Conservation (phyloP, 2,888 invertebrate genomes). For the Sthenelais limicola region DNA sequence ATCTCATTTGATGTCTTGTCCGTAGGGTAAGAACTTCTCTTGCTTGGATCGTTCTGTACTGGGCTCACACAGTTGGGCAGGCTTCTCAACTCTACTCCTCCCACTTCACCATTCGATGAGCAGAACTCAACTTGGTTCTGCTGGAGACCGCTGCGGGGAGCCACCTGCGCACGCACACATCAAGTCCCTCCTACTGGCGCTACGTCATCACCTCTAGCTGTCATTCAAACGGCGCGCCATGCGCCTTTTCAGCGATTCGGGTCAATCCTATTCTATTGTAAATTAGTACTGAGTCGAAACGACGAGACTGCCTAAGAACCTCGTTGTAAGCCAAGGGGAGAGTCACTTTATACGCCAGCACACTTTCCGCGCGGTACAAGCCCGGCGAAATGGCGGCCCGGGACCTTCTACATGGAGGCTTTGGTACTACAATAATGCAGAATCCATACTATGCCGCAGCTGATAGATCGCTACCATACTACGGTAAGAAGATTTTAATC, state of each 20-base stretch:
- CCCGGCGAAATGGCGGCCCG: constrained; percentile 32
- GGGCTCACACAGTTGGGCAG: too few species aligned
- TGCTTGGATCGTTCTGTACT: too few species aligned
- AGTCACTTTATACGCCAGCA: constrained; percentile 24
- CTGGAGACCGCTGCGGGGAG: constrained; percentile 30
- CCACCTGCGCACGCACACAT: constrained; percentile 31
- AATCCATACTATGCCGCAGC: constrained; percentile 39
- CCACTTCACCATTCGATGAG: too few species aligned
- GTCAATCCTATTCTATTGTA: constrained; percentile 40
- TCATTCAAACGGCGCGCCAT: constrained; percentile 38
- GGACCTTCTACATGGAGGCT: constrained; percentile 39
- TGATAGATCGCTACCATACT: constrained; percentile 39
- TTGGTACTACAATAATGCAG: constrained; percentile 40
- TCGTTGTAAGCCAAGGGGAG: constrained; percentile 7
- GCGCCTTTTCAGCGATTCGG: constrained; percentile 40
- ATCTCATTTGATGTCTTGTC: too few species aligned
- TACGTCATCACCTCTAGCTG: constrained; percentile 39
- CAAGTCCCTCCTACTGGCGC: constrained; percentile 37
- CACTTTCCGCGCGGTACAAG: background rate
- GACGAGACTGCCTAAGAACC: constrained; percentile 28
- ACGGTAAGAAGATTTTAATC: too few species aligned
- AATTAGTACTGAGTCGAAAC: constrained; percentile 39
- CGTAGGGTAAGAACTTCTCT: too few species aligned
- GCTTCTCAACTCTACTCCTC: too few species aligned
- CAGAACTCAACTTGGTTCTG: too few species aligned